Percentiles rank a stretch among this genome's conserved stretches.
Evolutionary conservation across 2,113 vertebrate genomes (phyloP).

Genomic region (Oreochromis tanganicae): DNA sequence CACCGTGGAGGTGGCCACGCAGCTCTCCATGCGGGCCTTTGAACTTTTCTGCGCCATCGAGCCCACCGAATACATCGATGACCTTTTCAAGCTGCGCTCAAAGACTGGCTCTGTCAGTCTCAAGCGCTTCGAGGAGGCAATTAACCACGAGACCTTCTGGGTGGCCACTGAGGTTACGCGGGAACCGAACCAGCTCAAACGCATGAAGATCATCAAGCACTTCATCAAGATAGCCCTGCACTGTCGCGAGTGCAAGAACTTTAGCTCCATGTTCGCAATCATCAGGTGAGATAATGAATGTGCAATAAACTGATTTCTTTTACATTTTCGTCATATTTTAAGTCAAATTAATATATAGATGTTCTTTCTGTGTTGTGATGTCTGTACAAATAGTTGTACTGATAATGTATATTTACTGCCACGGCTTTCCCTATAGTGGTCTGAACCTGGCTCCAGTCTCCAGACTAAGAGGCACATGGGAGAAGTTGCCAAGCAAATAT

Average conservation of each 20-base stretch:
- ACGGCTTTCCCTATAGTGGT: constrained; percentile 70
- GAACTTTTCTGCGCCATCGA: constrained; percentile 96
- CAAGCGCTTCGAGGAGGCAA: constrained; percentile 95
- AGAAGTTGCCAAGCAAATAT: constrained; percentile 97
- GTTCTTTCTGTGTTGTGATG: neutral
- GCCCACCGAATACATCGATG: constrained; percentile 96
- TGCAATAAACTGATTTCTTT: neutral
- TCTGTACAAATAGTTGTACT: neutral
- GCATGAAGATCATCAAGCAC: constrained; percentile 98
- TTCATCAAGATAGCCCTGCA: constrained; percentile 99
- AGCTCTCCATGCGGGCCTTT: constrained; percentile 96
- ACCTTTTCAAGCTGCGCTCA: constrained; percentile 90
- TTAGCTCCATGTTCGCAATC: constrained; percentile 99
- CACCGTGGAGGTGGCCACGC: constrained; percentile 93
- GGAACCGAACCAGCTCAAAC: constrained; percentile 94
- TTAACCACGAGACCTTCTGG: constrained; percentile 99
- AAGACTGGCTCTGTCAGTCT: constrained; percentile 85
- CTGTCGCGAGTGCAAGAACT: constrained; percentile 99
- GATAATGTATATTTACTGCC: neutral
- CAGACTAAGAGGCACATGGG: constrained; percentile 94
- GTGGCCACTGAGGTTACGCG: constrained; percentile 92
- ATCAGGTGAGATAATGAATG: constrained; percentile 80
- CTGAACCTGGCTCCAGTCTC: constrained; percentile 94
- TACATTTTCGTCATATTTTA: neutral
- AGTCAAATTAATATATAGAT: neutral